Conservation (phyloP, 1,140 invertebrate species). For the Triops cancriformis region DNA sequence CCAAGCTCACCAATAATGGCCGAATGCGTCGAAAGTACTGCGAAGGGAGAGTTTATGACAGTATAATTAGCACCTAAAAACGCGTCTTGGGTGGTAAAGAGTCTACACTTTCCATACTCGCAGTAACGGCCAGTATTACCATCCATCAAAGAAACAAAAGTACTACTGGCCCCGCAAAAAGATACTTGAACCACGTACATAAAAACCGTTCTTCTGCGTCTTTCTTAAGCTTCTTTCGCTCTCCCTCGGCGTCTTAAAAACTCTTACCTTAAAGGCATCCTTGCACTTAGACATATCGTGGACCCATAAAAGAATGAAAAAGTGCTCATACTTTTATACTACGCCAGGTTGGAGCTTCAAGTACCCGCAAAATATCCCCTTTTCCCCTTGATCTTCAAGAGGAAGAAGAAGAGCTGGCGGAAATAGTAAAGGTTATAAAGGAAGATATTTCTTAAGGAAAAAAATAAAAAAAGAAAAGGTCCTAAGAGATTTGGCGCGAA, state of each 20-base stretch:
- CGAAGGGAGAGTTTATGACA: background rate
- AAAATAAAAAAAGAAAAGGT: too few relatives aligned
- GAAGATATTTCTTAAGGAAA: background rate
- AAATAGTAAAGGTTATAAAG: background rate
- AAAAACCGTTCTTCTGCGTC: background rate
- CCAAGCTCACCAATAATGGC: background rate
- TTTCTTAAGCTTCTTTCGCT: background rate
- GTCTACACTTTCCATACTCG: background rate
- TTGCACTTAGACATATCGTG: background rate
- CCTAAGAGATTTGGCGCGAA: too few relatives aligned
- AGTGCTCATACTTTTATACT: too few relatives aligned
- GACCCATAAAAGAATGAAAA: background rate
- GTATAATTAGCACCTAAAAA: conserved; percentile 7
- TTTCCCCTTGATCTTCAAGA: background rate
- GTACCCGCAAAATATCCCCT: background rate
- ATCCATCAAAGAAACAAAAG: background rate
- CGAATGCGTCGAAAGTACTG: background rate
- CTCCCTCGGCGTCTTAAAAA: background rate
- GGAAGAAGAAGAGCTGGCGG: too few relatives aligned
- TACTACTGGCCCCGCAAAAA: background rate
- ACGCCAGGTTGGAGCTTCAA: background rate
- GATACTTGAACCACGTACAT: background rate
- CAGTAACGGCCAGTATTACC: background rate
- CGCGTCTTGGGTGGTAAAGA: background rate
- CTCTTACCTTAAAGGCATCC: background rate